Conservation (phyloP, 1,140 invertebrate genomes). For the Tribolium madens region DNA sequence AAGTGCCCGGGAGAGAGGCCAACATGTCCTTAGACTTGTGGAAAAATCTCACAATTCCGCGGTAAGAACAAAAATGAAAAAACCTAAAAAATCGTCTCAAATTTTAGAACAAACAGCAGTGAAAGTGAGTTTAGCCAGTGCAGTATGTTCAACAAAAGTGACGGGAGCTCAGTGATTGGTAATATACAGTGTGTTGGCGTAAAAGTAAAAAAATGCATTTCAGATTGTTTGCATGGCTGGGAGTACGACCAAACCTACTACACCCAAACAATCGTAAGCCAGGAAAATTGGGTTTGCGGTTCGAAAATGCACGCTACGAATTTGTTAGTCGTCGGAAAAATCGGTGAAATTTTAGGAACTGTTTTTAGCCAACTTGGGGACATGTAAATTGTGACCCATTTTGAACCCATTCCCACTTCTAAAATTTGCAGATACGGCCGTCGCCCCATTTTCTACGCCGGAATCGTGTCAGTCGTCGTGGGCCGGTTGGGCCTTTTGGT, state of each 20-base stretch:
- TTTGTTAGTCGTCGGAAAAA: slow-evolving; percentile 67
- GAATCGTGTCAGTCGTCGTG: slow-evolving; percentile 5
- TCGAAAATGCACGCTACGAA: slow-evolving; percentile 68
- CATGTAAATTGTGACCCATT: too few relatives aligned
- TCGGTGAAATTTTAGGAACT: slow-evolving; percentile 69
- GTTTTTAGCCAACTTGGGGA: slow-evolving; percentile 70
- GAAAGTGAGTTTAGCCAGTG: slow-evolving; percentile 35
- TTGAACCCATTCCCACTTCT: too few relatives aligned
- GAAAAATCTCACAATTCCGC: slow-evolving; percentile 68
- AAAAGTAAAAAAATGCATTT: slow-evolving; percentile 16
- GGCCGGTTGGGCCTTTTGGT: slow-evolving; percentile 9
- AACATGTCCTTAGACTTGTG: slow-evolving; percentile 67
- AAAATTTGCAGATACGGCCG: slow-evolving; percentile 34
- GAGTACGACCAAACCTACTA: slow-evolving; percentile 70
- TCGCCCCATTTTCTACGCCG: slow-evolving; percentile 8
- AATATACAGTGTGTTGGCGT: not conserved
- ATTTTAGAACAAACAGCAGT: slow-evolving; percentile 41
- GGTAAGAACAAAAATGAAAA: slow-evolving; percentile 55
- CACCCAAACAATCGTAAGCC: slow-evolving; percentile 65
- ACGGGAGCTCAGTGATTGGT: not conserved
- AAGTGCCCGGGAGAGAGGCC: slow-evolving; percentile 67
- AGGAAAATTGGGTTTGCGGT: slow-evolving; percentile 71
- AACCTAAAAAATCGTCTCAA: not conserved
- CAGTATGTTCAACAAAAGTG: slow-evolving; percentile 40
- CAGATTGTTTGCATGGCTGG: slow-evolving; percentile 69